These are phyloP conservation scores for Poeciliopsis presidionis DNA, from an alignment of 2,797 vertebrate species.

Conservation along the genomic window DNA sequence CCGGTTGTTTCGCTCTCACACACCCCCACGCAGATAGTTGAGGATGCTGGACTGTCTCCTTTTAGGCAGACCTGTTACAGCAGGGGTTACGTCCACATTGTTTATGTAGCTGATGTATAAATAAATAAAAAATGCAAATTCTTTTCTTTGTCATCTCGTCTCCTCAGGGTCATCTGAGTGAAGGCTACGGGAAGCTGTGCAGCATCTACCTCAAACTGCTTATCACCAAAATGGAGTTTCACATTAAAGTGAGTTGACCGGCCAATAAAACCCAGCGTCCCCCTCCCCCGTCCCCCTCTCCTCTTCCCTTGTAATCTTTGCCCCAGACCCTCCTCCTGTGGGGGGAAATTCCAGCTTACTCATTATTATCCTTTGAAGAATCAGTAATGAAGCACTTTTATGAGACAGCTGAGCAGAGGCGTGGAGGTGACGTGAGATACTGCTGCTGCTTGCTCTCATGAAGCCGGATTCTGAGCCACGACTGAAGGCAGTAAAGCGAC, in stretches of 20 bases:
- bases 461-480: constrained; percentile 7
- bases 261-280: constrained; percentile 54
- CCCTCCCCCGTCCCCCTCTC: constrained; percentile 40
- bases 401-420: constrained; percentile 36
- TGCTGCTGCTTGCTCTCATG: constrained; percentile 15
- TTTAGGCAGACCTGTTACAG: background rate
- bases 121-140: background rate
- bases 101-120: constrained; percentile 1
- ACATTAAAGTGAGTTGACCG: constrained; percentile 90
- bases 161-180: constrained; percentile 93
- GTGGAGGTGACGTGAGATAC: constrained; percentile 21
- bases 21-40: constrained; percentile 15
- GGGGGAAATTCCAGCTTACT: constrained; percentile 46
- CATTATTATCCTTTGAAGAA: constrained; percentile 63
- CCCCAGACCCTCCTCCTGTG: constrained; percentile 43
- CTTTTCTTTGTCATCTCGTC: constrained; percentile 8
- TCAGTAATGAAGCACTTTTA: constrained; percentile 58
- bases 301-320: constrained; percentile 56
- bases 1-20: constrained; percentile 60
- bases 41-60: constrained; percentile 31
- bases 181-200: constrained; percentile 97
- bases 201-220: constrained; percentile 99
- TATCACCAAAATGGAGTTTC: constrained; percentile 99
- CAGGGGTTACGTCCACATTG: background rate
- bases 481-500: background rate